Percentiles rank a stretch among this genome's conserved stretches.
phyloP scores from a whole-genome alignment of 2,113 vertebrate species.

The Isichthys henryi region DNA sequence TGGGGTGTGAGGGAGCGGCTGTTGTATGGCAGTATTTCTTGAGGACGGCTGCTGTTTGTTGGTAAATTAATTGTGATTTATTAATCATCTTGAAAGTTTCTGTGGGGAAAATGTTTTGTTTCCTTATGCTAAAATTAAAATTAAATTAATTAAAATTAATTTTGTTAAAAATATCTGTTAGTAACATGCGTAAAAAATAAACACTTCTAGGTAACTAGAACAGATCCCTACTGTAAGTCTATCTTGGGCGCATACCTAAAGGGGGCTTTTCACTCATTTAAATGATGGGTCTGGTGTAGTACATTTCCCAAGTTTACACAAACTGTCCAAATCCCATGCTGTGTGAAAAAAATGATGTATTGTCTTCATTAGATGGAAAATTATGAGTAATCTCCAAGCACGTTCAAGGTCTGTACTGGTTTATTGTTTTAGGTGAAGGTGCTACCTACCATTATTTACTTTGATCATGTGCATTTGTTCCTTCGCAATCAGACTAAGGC shows the following conservation, averaged over 20 bases:
- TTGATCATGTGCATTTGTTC: conserved; percentile 55
- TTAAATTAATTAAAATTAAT: not conserved
- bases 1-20: not conserved
- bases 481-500: conserved; percentile 44
- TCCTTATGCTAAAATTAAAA: not conserved
- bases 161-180: not conserved
- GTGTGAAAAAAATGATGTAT: conserved; percentile 63
- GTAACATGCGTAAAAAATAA: not conserved
- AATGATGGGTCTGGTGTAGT: conserved; percentile 22
- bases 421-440: conserved; percentile 67
- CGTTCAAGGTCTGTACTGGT: conserved; percentile 55
- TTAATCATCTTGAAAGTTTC: not conserved
- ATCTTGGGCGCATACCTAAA: not conserved
- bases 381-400: conserved; percentile 64
- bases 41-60: not conserved
- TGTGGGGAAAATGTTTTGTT: not conserved
- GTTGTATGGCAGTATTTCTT: not conserved
- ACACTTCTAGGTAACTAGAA: not conserved
- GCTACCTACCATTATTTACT: conserved; percentile 59
- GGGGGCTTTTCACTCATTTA: conserved; percentile 19
- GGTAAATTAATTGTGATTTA: not conserved
- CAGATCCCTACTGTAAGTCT: not conserved
- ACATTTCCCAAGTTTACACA: conserved; percentile 37
- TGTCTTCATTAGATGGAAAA: conserved; percentile 66
- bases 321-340: conserved; percentile 37